Evolutionary conservation across 2,113 vertebrate genomes (phyloP).

Genomic region (Entelurus aequoreus): DNA sequence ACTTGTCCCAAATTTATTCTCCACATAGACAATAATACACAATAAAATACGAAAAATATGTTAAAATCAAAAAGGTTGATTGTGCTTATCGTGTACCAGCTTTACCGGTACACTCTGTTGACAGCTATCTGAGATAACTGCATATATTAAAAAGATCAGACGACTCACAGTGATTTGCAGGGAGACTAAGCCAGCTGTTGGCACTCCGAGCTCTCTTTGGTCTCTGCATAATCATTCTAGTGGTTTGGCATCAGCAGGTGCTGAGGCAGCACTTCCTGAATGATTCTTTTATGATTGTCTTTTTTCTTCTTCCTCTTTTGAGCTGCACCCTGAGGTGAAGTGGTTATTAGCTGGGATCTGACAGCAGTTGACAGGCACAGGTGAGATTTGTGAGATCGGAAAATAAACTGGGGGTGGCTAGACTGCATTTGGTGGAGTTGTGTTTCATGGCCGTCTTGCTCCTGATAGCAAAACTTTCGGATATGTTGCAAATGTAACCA

Average conservation of each 20-base stretch:
- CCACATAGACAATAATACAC: neutral
- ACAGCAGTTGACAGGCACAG: slow-evolving; percentile 17
- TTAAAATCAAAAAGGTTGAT: neutral
- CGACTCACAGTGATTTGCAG: slow-evolving; percentile 33
- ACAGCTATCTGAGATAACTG: slow-evolving; percentile 44
- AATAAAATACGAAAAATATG: too few species aligned
- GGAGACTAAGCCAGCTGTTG: slow-evolving; percentile 57
- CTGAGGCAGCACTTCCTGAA: slow-evolving; percentile 60
- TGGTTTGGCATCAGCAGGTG: slow-evolving; percentile 40
- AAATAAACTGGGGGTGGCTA: slow-evolving; percentile 25
- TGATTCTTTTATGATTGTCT: slow-evolving; percentile 24
- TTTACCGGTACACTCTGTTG: neutral
- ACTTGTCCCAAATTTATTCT: neutral
- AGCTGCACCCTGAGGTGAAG: slow-evolving; percentile 38
- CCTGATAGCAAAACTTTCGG: slow-evolving; percentile 28
- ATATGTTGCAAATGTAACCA: too few species aligned
- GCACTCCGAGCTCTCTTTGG: slow-evolving; percentile 44
- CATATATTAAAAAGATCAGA: slow-evolving; percentile 62
- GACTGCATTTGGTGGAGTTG: neutral
- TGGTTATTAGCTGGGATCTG: slow-evolving; percentile 37
- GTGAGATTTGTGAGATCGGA: neutral
- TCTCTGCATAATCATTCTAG: slow-evolving; percentile 51
- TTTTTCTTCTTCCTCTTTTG: slow-evolving; percentile 24
- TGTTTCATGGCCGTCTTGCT: slow-evolving; percentile 33
- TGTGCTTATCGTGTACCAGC: neutral